A percentile compares a stretch with the other conserved stretches of the same genome.
Evolutionary conservation across 2,113 vertebrate genomes (phyloP).

Genomic region (Microcebus tavaratra): DNA sequence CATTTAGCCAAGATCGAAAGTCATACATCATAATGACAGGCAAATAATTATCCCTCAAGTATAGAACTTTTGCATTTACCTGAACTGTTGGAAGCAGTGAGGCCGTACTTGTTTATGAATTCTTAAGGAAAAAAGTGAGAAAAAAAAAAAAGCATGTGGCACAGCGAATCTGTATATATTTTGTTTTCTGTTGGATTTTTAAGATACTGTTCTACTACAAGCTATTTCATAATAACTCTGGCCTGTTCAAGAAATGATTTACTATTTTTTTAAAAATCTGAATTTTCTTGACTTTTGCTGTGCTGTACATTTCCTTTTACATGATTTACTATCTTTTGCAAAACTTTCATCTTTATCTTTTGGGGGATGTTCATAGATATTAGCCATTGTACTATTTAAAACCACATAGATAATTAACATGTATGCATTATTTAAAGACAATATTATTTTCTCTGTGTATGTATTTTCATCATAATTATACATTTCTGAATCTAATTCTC

Average conservation of each 20-base stretch:
- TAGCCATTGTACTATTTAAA: background rate
- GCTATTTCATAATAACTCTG: background rate
- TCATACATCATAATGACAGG: conserved; percentile 93
- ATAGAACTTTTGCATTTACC: conserved; percentile 83
- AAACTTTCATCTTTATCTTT: conserved; percentile 24
- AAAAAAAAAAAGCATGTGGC: conserved; percentile 70
- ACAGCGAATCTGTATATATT: conserved; percentile 64
- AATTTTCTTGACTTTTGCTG: conserved; percentile 35
- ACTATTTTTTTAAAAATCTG: background rate
- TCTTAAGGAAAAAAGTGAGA: conserved; percentile 57
- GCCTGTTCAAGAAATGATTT: background rate
- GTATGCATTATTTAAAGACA: background rate
- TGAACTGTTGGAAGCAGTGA: conserved; percentile 79
- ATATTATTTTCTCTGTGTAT: background rate
- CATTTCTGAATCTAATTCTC: background rate
- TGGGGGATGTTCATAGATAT: background rate
- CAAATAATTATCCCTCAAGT: conserved; percentile 91
- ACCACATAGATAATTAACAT: background rate
- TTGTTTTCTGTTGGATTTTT: conserved; percentile 61
- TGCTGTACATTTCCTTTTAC: background rate
- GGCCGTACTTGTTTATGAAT: conserved; percentile 78
- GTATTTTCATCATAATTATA: conserved; percentile 11
- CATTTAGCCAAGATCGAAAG: conserved; percentile 85
- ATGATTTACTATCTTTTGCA: background rate
- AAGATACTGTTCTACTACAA: conserved; percentile 37